Percentiles rank a stretch among this genome's conserved stretches.
Conservation (phyloP, 2,113 vertebrate genomes). For the Sarotherodon lohbergeri region DNA sequence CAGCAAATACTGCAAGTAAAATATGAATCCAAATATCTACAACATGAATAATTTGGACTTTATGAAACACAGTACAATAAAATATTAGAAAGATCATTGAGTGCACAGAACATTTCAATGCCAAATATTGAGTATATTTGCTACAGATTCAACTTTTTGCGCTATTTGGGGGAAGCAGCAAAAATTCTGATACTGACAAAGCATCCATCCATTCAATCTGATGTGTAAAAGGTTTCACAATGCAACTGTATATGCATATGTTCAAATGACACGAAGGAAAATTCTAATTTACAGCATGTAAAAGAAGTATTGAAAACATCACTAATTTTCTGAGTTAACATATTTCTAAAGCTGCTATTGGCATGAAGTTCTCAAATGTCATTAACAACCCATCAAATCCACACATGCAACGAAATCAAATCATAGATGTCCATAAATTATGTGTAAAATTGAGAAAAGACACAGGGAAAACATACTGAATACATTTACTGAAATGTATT, state of each 20-base stretch:
- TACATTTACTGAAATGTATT: background rate
- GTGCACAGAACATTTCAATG: background rate
- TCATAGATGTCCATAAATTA: background rate
- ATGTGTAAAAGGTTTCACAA: background rate
- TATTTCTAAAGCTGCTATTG: background rate
- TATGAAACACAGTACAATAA: background rate
- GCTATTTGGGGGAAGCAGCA: background rate
- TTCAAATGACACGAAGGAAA: background rate
- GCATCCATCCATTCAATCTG: background rate
- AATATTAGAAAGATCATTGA: background rate
- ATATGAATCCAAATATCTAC: background rate
- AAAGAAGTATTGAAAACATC: background rate
- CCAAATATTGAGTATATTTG: background rate
- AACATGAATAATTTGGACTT: background rate
- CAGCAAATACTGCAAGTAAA: background rate
- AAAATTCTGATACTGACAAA: background rate
- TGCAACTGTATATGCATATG: background rate
- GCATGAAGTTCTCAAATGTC: background rate
- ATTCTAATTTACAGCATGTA: background rate
- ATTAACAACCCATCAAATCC: background rate
- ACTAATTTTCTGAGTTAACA: accelerated
- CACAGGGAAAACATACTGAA: background rate
- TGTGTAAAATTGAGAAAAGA: background rate
- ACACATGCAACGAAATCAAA: background rate
- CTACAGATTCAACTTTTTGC: background rate